Base-by-base conservation (phyloP, 64 coral and sea anemone genomes). In the Porites australiensis region DNA sequence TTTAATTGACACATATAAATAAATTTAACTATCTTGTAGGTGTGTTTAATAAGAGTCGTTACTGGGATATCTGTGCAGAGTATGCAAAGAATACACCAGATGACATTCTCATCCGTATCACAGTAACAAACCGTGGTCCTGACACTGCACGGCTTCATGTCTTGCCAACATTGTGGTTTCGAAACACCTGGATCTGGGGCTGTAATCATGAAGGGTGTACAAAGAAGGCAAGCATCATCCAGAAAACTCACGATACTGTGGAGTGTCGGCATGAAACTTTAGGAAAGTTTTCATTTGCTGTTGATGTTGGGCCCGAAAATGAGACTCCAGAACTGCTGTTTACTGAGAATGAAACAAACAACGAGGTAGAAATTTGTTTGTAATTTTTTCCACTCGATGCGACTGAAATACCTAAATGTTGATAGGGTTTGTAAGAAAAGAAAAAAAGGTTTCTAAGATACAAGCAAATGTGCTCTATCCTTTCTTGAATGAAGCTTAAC, bases 131-230 rank as follows among this genome's bases (percentile, higher is more conserved):
- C 79, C 94, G 77, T 20, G 98, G 98, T 21, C 83, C 98, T 20
- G 94, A 92, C n/a, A 82, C 88, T 14, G 98, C 98, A 3, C 86
- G 77, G 2, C 77, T 99, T 44, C 94, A 96, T 50, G 74, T 99
- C 19, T 86, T 99, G n/a, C 98, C 98, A 12, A 99, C 98, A 77
- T 50, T 99, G 23, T 99, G 94, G 98, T 99, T 94, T 62, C 77
- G 98, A 86, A 99, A 99, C 58, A 99, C 98, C 2, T 99, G 98
- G 98, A 94, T 99, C 46, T 99, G 98, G 98, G 98, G 98, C 0
- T 99, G 98, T 67, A 96, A 90, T 44, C 94, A 99, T 74, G 98
- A 99, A 75, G 98, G 98, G 3, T 99, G 98, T 43, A 96, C 98
- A 37, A 71, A 55, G 52, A 99, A 99, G 46, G 94, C 98, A 50